Base-by-base conservation (phyloP, 2,113 vertebrate genomes). In the Ophthalmolycus amberensis region DNA sequence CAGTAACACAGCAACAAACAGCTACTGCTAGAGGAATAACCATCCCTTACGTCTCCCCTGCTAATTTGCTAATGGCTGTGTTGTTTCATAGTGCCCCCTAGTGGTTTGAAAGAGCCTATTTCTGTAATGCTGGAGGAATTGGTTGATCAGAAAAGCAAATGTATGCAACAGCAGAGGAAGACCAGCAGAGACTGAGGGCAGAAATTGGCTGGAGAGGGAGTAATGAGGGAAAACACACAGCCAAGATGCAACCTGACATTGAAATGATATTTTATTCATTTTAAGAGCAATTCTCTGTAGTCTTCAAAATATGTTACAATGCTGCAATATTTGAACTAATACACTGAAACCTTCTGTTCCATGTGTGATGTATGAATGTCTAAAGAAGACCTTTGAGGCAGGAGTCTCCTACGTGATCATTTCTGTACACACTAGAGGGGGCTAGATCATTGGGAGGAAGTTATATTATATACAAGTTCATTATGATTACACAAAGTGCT, bases 51-150 rank as follows among this genome's bases (percentile, higher is more conserved):
- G 84, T 82, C 44, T 82, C 87, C 90, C 88, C 73, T 78, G 87
- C 81, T 88, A 93, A 92, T 91, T 91, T 84, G 71, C 77, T 89
- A 91, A 90, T 88, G 77, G 74, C 88, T 91, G 81, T 40, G 88
- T 91, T 92, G 90, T 83, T 94, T 85, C 85, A 90, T 77, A 93
- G 88, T 93, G 93, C 92, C 93, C 93, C 91, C 94, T 91, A 83
- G 92, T 92, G 94, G 92, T 76, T 77, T 27, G 32, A 72, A 71
- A 5, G 9, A 52, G 42, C n/a, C 29, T 5, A 3, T 71, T 44
- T 62, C n/a, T 80, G 42, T 58, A 37, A 69, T 16, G 34, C 46
- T 37, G 14, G 16, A 65, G 42, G 44, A 76, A 37, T 9, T 22
- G 84, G 62, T 40, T 59, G 77, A 83, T 76, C 38, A 79, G 66